phyloP scores from a whole-genome alignment of 1,140 invertebrate species.

The Bombus haemorrhoidalis region DNA sequence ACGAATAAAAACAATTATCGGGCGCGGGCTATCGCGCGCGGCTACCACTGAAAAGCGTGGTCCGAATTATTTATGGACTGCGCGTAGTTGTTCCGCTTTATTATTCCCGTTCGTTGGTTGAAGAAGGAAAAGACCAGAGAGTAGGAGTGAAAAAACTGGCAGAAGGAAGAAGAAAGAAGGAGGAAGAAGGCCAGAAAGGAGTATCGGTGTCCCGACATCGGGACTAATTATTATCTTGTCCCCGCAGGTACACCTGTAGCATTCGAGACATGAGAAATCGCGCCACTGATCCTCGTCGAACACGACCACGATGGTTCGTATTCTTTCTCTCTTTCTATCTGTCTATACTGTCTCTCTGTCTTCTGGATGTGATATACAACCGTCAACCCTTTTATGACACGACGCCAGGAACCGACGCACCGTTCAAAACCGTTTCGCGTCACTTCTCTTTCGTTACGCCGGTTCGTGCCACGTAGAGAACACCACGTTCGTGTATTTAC shows the following conservation, averaged over 20 bases:
- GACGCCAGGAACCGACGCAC: conserved; percentile 1
- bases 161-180: background rate
- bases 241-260: conserved; percentile 61
- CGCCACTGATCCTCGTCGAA: conserved; percentile 48
- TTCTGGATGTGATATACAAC: conserved; percentile 68
- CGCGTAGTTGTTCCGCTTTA: conserved; percentile 40
- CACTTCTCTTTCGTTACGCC: background rate
- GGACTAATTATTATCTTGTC: conserved; percentile 74
- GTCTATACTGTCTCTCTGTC: background rate
- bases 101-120: conserved; percentile 23
- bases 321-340: background rate
- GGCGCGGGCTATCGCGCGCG: background rate
- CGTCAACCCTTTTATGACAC: conserved; percentile 69
- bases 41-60: conserved; percentile 4
- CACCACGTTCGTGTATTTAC: conserved; percentile 23
- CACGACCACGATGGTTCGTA: conserved; percentile 34
- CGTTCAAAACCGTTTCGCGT: conserved; percentile 39
- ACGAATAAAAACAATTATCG: conserved; percentile 35
- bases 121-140: background rate
- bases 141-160: background rate
- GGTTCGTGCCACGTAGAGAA: conserved; percentile 41
- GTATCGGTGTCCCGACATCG: conserved; percentile 58
- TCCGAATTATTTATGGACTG: conserved; percentile 69
- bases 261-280: conserved; percentile 38
- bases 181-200: conserved; percentile 14